Conservation (phyloP, 2,113 vertebrate species). For the Dasyurus viverrinus region DNA sequence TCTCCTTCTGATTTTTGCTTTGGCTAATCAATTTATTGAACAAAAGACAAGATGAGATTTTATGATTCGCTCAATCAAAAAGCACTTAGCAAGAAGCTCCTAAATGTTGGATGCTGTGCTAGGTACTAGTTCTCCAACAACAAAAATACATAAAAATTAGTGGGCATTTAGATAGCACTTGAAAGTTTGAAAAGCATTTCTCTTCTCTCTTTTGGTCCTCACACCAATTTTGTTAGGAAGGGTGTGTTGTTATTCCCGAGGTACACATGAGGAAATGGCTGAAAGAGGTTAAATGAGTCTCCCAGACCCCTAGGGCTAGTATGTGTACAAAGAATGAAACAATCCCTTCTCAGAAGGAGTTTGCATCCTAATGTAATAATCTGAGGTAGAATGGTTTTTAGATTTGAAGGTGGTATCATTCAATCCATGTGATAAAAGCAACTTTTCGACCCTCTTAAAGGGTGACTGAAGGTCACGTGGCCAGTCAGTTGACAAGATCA, state of each 20-base stretch:
- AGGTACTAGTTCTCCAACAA: neutral
- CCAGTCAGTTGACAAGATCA: neutral
- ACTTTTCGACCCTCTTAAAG: neutral
- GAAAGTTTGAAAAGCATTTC: neutral
- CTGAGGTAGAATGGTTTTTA: neutral
- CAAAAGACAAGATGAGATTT: neutral
- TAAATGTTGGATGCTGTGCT: neutral
- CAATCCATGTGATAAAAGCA: neutral
- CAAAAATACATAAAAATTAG: neutral
- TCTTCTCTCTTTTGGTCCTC: neutral
- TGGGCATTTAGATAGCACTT: neutral
- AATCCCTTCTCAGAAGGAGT: neutral
- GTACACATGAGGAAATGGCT: neutral
- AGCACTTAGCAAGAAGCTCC: neutral
- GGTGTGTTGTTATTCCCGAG: neutral
- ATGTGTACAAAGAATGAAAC: neutral
- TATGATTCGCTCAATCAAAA: neutral
- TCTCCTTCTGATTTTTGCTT: neutral
- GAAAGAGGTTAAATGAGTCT: neutral
- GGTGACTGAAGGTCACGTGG: neutral
- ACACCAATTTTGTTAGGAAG: neutral
- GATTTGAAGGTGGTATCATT: neutral
- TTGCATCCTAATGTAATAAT: neutral
- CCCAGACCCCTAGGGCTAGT: neutral
- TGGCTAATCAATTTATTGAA: neutral